A percentile compares a stretch with the other conserved stretches of the same genome.
Evolutionary conservation across 37 sponge, comb jelly and placozoan genomes (phyloP).

Genomic region (Geodia barretti): DNA sequence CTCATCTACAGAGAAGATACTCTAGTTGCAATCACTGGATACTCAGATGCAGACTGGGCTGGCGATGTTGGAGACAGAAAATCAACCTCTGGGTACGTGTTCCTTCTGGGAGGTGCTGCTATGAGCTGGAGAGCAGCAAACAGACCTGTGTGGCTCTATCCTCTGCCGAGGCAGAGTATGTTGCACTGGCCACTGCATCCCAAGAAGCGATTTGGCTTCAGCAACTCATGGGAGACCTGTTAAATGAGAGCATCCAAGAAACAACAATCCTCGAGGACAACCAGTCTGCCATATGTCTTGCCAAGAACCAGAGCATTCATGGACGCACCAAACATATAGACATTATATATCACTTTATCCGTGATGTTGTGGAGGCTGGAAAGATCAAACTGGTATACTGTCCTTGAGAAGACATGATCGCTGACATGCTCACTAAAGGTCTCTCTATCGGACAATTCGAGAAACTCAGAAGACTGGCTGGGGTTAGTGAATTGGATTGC

Average conservation of each 20-base stretch:
- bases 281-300: constrained; percentile 54
- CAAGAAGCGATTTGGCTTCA: too few relatives aligned
- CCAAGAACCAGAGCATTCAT: constrained; percentile 42
- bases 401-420: too few relatives aligned
- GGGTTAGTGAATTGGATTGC: constrained; percentile 22
- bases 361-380: constrained; percentile 18
- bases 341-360: constrained; percentile 43
- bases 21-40: constrained; percentile 3
- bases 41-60: constrained; percentile 26
- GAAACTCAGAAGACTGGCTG: constrained; percentile 18
- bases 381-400: constrained; percentile 22
- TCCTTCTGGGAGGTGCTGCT: not conserved
- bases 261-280: too few relatives aligned
- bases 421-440: constrained; percentile 45
- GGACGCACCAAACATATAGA: constrained; percentile 42
- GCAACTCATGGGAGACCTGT: too few relatives aligned
- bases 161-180: too few relatives aligned
- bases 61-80: too few relatives aligned
- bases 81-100: constrained; percentile 12
- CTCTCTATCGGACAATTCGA: constrained; percentile 21
- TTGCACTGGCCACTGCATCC: too few relatives aligned
- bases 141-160: too few relatives aligned
- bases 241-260: too few relatives aligned
- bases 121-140: too few relatives aligned
- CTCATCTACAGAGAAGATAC: constrained; percentile 6